Conservation (phyloP, 2,797 vertebrate species). For the Urophycis tenuis region DNA sequence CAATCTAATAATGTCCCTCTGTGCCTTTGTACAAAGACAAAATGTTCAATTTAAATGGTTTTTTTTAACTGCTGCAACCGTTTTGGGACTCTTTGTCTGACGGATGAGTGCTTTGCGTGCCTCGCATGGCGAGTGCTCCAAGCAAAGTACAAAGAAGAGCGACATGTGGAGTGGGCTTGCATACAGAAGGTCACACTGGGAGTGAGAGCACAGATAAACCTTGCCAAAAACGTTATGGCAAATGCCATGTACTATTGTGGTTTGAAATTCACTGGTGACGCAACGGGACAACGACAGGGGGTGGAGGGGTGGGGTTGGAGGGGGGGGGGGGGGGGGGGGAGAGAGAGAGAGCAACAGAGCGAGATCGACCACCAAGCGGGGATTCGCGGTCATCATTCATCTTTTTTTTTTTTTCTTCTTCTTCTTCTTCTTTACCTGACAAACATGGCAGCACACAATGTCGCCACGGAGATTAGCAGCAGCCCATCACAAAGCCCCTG, state of each 20-base stretch:
- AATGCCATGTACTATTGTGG: conserved; percentile 13
- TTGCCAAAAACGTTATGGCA: conserved; percentile 8
- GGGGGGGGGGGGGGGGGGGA: too few relatives aligned
- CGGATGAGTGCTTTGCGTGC: neutral
- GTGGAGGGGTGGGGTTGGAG: neutral
- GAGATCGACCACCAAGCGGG: neutral
- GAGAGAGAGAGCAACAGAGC: neutral
- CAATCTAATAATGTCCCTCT: neutral
- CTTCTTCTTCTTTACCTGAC: neutral
- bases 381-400: neutral
- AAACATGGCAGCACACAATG: neutral
- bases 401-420: too few relatives aligned
- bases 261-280: neutral
- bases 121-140: neutral
- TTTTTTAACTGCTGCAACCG: neutral
- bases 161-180: neutral
- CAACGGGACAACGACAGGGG: neutral
- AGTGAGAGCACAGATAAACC: conserved; percentile 2
- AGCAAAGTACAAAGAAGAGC: neutral
- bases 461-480: conserved; percentile 3
- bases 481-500: neutral
- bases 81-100: neutral
- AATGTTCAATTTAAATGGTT: neutral
- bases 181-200: neutral
- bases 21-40: neutral